Evolutionary conservation across 2,888 invertebrate species (phyloP).

Genomic region (Campopleginae sp.): DNA sequence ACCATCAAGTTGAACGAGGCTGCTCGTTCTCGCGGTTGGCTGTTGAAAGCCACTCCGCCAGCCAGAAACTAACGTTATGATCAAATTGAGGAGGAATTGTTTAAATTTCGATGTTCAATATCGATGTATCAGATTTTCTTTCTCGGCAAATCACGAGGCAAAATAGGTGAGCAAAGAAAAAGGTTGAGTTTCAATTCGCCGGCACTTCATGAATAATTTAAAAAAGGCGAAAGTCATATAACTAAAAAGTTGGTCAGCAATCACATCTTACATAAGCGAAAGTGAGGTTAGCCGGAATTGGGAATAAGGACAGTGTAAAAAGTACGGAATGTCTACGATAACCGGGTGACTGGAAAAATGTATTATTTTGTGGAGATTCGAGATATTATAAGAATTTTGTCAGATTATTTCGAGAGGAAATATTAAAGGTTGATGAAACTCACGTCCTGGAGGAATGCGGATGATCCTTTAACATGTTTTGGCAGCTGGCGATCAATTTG

Average conservation of each 20-base stretch:
- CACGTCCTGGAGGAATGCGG: conserved; percentile 86
- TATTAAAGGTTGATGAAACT: conserved; percentile 69
- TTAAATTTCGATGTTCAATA: neutral
- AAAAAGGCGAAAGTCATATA: neutral
- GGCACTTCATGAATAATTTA: neutral
- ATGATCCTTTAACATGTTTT: conserved; percentile 80
- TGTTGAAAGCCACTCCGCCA: neutral
- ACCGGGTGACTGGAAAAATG: neutral
- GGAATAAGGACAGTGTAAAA: neutral
- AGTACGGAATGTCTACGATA: conserved; percentile 50
- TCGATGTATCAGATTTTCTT: neutral
- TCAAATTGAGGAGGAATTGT: neutral
- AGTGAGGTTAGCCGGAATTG: conserved; percentile 72
- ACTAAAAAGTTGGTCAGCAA: neutral
- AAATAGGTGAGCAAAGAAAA: neutral
- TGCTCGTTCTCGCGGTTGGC: conserved; percentile 16
- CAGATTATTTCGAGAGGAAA: neutral
- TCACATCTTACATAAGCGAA: conserved; percentile 75
- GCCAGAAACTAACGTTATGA: conserved; percentile 41
- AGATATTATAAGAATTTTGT: neutral
- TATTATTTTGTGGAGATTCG: neutral
- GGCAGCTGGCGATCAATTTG: conserved; percentile 85
- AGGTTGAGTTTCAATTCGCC: neutral
- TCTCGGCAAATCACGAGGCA: too few species aligned
- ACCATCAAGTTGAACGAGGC: conserved; percentile 33